Conservation (phyloP, 2,113 vertebrate species). For the Bettongia penicillata region DNA sequence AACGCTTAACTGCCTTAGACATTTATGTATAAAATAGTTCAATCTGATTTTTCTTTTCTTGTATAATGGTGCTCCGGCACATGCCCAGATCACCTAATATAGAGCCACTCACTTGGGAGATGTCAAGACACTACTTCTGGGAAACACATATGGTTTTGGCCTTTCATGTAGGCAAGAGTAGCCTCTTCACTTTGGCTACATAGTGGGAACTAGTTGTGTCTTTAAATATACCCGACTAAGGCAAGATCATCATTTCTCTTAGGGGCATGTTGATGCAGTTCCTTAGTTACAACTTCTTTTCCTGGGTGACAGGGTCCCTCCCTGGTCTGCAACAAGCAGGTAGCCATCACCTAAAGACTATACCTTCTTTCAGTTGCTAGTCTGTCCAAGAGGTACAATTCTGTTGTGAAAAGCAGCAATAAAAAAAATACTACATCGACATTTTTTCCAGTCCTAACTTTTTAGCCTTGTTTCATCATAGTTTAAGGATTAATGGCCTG, state of each 20-base stretch:
- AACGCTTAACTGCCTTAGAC: background rate
- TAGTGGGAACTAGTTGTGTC: background rate
- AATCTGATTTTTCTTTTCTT: background rate
- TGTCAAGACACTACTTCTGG: background rate
- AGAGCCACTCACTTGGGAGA: background rate
- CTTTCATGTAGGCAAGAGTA: background rate
- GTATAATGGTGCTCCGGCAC: background rate
- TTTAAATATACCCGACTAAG: background rate
- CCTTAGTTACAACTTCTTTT: background rate
- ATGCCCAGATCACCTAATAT: background rate
- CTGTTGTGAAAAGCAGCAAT: background rate
- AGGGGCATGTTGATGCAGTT: background rate
- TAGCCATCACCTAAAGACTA: background rate
- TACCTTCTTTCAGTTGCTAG: background rate
- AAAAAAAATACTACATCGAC: background rate
- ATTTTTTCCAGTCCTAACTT: background rate
- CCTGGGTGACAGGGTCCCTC: background rate
- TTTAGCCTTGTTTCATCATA: background rate
- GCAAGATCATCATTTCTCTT: background rate
- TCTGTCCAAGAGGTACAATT: background rate
- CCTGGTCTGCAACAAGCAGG: background rate
- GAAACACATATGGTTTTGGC: background rate
- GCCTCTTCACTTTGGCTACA: no score
- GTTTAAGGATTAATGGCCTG: slow-evolving; percentile 47
- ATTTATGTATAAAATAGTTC: background rate